Evolutionary conservation across 2,888 invertebrate species (phyloP).

Genomic region (Plebejus argus): DNA sequence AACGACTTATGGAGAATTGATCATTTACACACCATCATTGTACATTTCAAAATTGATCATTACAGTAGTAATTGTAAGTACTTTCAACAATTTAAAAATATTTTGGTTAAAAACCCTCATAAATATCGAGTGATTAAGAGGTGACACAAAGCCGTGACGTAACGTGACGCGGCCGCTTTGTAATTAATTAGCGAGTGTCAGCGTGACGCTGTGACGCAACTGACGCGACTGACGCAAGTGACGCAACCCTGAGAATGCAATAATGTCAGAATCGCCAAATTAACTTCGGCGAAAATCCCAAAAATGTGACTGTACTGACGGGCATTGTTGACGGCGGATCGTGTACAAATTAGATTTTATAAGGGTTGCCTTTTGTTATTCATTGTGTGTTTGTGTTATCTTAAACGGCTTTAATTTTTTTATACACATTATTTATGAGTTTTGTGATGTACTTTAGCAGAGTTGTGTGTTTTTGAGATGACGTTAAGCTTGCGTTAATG

Average conservation of each 20-base stretch:
- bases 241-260: slow-evolving; percentile 16
- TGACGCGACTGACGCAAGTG: not conserved
- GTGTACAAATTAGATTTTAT: slow-evolving; percentile 4
- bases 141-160: slow-evolving; percentile 20
- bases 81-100: not conserved
- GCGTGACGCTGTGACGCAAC: not conserved
- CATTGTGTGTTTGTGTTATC: not conserved
- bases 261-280: slow-evolving; percentile 5
- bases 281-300: not conserved
- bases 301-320: not conserved
- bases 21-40: too few relatives aligned
- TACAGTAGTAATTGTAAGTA: too few relatives aligned
- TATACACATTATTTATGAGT: not conserved
- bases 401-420: not conserved
- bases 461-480: too few relatives aligned
- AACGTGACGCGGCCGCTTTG: not conserved
- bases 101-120: not conserved
- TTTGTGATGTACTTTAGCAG: too few relatives aligned
- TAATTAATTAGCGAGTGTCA: slow-evolving; percentile 4
- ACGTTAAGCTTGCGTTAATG: too few relatives aligned
- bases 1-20: too few relatives aligned
- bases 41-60: too few relatives aligned
- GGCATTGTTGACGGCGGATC: not conserved
- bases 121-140: not conserved
- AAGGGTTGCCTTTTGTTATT: not conserved